Evolutionary conservation across 2,888 invertebrate species (phyloP).

Genomic region (Trimorus sp.): DNA sequence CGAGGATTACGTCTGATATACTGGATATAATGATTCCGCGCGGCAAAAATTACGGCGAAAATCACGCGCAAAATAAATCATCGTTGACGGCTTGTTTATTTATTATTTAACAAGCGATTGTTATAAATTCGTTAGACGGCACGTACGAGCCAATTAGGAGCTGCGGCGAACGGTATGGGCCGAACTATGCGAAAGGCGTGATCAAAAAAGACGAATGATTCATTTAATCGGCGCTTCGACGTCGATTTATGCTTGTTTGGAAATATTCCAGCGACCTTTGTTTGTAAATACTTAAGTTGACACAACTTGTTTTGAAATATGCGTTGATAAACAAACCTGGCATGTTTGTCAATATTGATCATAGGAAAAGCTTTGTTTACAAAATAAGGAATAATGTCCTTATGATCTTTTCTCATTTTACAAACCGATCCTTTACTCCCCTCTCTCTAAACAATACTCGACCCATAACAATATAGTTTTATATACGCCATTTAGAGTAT

Average conservation of each 20-base stretch:
- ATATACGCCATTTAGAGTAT: too few species aligned
- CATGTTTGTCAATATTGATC: too few species aligned
- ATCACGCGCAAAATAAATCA: conserved; percentile 23
- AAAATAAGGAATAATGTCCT: too few species aligned
- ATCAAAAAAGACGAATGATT: neutral
- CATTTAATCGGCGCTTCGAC: neutral
- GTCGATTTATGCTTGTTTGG: too few species aligned
- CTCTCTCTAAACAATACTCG: too few species aligned
- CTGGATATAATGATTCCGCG: conserved; percentile 32
- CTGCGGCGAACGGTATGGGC: neutral
- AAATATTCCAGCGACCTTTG: neutral
- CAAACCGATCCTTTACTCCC: too few species aligned
- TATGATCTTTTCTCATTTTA: too few species aligned
- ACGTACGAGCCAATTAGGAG: conserved; percentile 13
- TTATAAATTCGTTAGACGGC: conserved; percentile 17
- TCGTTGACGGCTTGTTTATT: neutral
- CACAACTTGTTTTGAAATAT: too few species aligned
- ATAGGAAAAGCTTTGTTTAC: too few species aligned
- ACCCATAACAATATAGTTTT: too few species aligned
- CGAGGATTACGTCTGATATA: conserved; percentile 32
- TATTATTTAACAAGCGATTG: conserved; percentile 20
- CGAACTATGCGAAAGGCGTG: conserved; percentile 2
- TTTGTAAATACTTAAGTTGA: neutral
- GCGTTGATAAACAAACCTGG: too few species aligned
- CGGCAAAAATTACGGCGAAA: conserved; percentile 32